Evolutionary conservation across 53 echinoderm and acorn worm species (phyloP).

Genomic region (Temnopleurus reevesii): DNA sequence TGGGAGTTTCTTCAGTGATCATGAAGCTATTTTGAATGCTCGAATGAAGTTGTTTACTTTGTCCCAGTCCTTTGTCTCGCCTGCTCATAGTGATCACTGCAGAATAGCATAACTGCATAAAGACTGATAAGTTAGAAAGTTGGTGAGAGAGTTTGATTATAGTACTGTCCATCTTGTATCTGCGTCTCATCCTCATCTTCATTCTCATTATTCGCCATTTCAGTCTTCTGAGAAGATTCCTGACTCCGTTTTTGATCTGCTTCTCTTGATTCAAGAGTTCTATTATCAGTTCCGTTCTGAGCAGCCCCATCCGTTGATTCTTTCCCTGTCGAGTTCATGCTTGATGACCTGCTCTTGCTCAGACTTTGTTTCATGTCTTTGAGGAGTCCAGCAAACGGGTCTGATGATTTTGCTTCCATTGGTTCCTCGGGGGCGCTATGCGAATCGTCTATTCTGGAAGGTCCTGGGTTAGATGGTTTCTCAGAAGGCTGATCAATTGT

Average conservation of each 20-base stretch:
- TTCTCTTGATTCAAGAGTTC: constrained; percentile 23
- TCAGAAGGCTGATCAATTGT: neutral
- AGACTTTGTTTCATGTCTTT: constrained; percentile 50
- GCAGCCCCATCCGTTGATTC: neutral
- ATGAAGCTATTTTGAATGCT: too few relatives aligned
- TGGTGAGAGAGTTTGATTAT: constrained; percentile 25
- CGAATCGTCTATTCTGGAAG: neutral
- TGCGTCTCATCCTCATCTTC: constrained; percentile 43
- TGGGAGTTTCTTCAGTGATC: too few relatives aligned
- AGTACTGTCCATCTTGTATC: constrained; percentile 40
- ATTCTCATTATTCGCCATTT: neutral
- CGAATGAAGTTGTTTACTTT: too few relatives aligned
- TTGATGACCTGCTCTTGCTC: constrained; percentile 44
- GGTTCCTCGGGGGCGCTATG: neutral
- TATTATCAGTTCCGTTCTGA: constrained; percentile 4
- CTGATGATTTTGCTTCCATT: neutral
- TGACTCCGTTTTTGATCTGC: neutral
- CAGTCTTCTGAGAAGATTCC: neutral
- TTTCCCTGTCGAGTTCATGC: constrained; percentile 1
- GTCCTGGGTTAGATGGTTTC: neutral
- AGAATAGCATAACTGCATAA: too few relatives aligned
- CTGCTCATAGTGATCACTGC: too few relatives aligned
- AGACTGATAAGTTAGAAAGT: too few relatives aligned
- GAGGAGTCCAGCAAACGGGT: constrained; percentile 55
- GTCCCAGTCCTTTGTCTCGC: too few relatives aligned